Evolutionary conservation across 2,888 invertebrate species (phyloP).

Genomic region (Nasonia oneida): DNA sequence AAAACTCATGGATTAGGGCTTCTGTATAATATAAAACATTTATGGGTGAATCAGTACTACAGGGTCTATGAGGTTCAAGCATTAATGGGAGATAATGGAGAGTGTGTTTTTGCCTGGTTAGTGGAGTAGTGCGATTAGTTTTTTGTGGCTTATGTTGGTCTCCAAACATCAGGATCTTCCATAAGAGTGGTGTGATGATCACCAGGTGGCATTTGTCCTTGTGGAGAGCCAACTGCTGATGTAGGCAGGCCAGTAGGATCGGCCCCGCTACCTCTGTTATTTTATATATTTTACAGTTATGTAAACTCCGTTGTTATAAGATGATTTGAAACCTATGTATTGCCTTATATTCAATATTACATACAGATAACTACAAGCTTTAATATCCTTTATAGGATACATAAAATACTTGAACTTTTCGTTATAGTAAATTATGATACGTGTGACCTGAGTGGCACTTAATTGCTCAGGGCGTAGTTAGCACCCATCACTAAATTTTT

Average conservation of each 20-base stretch:
- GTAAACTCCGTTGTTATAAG: slow-evolving; percentile 19
- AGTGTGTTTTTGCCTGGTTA: slow-evolving; percentile 77
- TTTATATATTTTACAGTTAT: slow-evolving; percentile 62
- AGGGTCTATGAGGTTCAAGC: slow-evolving; percentile 10
- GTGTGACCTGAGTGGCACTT: too few relatives aligned
- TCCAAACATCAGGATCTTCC: slow-evolving; percentile 96
- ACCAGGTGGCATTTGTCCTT: slow-evolving; percentile 82
- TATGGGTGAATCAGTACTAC: slow-evolving; percentile 14
- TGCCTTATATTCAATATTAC: background rate
- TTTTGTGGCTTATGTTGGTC: slow-evolving; percentile 88
- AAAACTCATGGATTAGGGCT: background rate
- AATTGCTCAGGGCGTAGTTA: too few relatives aligned
- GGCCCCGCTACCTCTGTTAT: slow-evolving; percentile 88
- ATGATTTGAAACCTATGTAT: background rate
- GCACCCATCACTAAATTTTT: too few relatives aligned
- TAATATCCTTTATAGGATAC: background rate
- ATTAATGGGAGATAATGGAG: slow-evolving; percentile 45
- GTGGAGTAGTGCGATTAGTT: slow-evolving; percentile 75
- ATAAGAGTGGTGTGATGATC: slow-evolving; percentile 91
- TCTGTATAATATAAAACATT: slow-evolving; percentile 16
- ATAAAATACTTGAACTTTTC: background rate
- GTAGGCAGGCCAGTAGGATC: slow-evolving; percentile 84
- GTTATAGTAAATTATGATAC: too few relatives aligned
- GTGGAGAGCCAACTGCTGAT: slow-evolving; percentile 82
- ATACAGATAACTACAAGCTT: too few relatives aligned